These are phyloP conservation scores for Lysandra coridon DNA, from an alignment of 2,888 invertebrate species.

Conservation along the genomic window DNA sequence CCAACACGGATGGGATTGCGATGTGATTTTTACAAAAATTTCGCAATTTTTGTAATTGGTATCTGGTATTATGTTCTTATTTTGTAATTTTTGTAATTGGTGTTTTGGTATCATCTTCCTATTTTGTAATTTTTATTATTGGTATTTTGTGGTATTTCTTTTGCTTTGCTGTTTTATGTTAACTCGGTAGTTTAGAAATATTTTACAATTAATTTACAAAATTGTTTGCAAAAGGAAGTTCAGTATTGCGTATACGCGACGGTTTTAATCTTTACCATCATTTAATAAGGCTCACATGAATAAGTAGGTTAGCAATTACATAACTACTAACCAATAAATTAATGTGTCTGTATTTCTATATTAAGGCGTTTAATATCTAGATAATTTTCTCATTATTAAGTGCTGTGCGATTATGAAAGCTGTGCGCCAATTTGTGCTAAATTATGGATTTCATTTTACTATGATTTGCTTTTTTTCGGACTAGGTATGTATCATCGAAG, in stretches of 20 bases:
- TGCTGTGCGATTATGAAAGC: constrained; percentile 20
- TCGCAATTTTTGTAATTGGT: constrained; percentile 3
- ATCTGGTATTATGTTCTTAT: not conserved
- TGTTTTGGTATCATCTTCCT: not conserved
- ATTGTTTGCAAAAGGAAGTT: not conserved
- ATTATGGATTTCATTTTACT: not conserved
- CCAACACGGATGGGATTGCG: constrained; percentile 36
- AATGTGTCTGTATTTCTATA: not conserved
- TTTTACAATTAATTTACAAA: not conserved
- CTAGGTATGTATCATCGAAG: not conserved
- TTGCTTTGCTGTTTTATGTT: not conserved
- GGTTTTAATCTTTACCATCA: constrained; percentile 30
- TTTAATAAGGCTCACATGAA: constrained; percentile 28
- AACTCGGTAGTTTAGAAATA: not conserved
- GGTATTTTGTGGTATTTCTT: not conserved
- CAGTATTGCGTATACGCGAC: not conserved
- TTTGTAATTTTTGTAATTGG: not conserved
- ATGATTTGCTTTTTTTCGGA: not conserved
- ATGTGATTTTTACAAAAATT: not conserved
- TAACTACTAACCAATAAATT: constrained; percentile 19
- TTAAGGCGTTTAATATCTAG: not conserved
- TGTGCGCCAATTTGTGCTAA: not conserved
- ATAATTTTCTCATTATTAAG: constrained; percentile 1
- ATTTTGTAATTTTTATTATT: constrained; percentile 2
- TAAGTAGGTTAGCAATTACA: constrained; percentile 30